A percentile compares a stretch with the other conserved stretches of the same genome.
Conservation (phyloP, 2,888 invertebrate genomes). For the Watsonalla binaria region DNA sequence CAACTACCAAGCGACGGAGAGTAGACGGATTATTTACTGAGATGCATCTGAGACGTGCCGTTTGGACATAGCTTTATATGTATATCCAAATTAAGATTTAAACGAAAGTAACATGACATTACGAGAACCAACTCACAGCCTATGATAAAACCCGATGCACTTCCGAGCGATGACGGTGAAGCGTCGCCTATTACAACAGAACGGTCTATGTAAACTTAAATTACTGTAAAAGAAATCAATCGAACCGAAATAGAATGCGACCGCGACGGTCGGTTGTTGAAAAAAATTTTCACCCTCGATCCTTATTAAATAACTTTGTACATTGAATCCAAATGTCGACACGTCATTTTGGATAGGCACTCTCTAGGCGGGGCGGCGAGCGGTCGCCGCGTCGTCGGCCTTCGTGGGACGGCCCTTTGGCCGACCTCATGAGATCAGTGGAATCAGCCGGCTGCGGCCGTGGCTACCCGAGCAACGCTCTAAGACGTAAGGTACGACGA, state of each 20-base stretch:
- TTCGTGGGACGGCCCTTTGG: conserved; percentile 66
- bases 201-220: conserved; percentile 48
- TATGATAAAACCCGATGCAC: conserved; percentile 63
- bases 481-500: conserved; percentile 74
- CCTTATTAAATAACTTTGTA: conserved; percentile 79
- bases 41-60: conserved; percentile 75
- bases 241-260: conserved; percentile 59
- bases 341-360: conserved; percentile 79
- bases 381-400: conserved; percentile 72
- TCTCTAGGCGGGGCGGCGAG: conserved; percentile 78
- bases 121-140: conserved; percentile 77
- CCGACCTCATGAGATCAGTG: conserved; percentile 74
- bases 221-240: conserved; percentile 40
- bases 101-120: conserved; percentile 63
- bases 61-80: conserved; percentile 60
- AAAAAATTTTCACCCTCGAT: conserved; percentile 64
- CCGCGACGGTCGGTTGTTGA: conserved; percentile 55
- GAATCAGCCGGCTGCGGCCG: conserved; percentile 67
- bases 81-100: conserved; percentile 43
- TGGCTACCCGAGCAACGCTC: conserved; percentile 66
- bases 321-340: conserved; percentile 79
- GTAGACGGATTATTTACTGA: conserved; percentile 74
- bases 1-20: conserved; percentile 69
- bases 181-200: conserved; percentile 48
- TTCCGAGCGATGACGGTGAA: conserved; percentile 45